Percentiles rank a stretch among this genome's conserved stretches.
Conservation (phyloP, 2,888 invertebrate species). For the Ennomos erosarius region DNA sequence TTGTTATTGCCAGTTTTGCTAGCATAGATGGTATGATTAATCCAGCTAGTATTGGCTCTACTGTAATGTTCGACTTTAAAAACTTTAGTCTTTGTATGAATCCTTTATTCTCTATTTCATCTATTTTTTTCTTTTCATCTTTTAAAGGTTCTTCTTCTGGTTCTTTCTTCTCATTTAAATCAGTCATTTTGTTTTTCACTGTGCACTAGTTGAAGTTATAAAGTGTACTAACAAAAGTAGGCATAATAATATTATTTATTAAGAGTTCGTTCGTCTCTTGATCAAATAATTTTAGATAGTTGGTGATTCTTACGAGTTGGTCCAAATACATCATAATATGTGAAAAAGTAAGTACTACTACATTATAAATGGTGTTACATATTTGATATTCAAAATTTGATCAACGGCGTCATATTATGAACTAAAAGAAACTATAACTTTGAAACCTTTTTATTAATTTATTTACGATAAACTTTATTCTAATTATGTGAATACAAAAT, state of each 20-base stretch:
- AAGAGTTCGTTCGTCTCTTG: constrained; percentile 48
- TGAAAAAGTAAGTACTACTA: constrained; percentile 11
- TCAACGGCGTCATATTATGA: no score
- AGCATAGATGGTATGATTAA: constrained; percentile 87
- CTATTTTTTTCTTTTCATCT: constrained; percentile 44
- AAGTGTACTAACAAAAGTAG: constrained; percentile 42
- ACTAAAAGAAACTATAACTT: no score
- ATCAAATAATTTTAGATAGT: constrained; percentile 43
- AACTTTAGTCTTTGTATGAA: constrained; percentile 81
- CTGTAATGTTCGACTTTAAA: constrained; percentile 86
- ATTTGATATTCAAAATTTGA: neutral
- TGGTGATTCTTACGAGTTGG: constrained; percentile 42
- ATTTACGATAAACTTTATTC: no score
- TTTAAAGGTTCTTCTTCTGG: constrained; percentile 65
- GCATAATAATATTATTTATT: constrained; percentile 37
- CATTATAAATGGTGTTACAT: constrained; percentile 26
- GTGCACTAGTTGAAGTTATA: constrained; percentile 37
- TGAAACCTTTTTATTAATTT: no score
- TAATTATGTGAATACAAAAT: no score
- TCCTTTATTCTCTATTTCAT: constrained; percentile 66
- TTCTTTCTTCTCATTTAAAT: constrained; percentile 40
- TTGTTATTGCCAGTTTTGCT: constrained; percentile 87
- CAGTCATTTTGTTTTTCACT: constrained; percentile 52
- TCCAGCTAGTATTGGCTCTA: constrained; percentile 89
- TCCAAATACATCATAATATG: constrained; percentile 36